Evolutionary conservation across 1,140 invertebrate species (phyloP), one percentile per base, ranked within the genome.

Genomic region (Listronotus bonariensis): DNA sequence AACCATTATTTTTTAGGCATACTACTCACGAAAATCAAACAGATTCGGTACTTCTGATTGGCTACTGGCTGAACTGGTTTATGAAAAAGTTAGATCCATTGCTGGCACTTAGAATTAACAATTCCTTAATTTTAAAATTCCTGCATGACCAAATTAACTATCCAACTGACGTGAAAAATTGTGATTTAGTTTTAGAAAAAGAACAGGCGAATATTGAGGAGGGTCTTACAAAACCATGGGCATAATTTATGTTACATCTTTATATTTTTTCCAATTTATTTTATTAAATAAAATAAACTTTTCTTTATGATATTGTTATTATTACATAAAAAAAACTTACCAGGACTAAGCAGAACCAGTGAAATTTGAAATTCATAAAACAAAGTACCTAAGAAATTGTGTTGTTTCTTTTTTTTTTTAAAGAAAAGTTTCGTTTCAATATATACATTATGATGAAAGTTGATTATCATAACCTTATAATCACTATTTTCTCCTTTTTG

Each of bases 1-100:
- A 57, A 6, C 15, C 15, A 18, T 14, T 54, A 49, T 62, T 59
- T 74, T 76, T 43, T 62, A 81, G 80, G 53, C 73, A 78, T 59
- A 81, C 80, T 0, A 82, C 80, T 8, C 81, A 83, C 48, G 81
- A 83, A 71, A 77, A 74, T 58, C 80, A 81, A 59, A 77, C 79
- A 0, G 81, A 82, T 69, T 74, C 78, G 0, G 76, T 78, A 11
- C 72, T 78, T 12, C 65, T 80, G 8, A 40, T 76, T 11, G 81
- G 81, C 7, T 79, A 77, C 52, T 82, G 81, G 81, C 58, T 82
- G 26, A 80, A 82, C 66, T 78, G 76, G 72, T 79, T 80, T 20
- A 80, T 82, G 79, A 77, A 74, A 36, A 82, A 82, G 71, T 45
- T 82, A 9, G 68, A 80, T 59, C 74, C 79, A 1, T 12, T 68